Base-by-base conservation (phyloP, 1,140 invertebrate species). In the Saccostrea echinata region DNA sequence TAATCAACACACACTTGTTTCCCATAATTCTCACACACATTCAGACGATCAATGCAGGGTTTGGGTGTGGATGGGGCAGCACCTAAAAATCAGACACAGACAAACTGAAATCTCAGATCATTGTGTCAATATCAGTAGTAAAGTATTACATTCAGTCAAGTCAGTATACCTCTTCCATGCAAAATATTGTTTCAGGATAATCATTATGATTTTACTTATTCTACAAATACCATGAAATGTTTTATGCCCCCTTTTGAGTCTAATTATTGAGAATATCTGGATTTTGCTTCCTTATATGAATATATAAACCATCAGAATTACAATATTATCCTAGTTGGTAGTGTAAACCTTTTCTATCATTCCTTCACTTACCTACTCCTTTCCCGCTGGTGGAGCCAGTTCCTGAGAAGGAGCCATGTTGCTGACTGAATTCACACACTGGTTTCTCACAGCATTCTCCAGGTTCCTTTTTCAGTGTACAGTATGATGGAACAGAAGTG, bases 371-470 rank as follows among this genome's bases (percentile, higher is more conserved):
- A 92, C 91, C 89, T 35, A 88, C 87, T 84, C 91, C 92, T 8
- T 90, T 86, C 64, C 92, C 92, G 76, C 92, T 92, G 24, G 89
- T 87, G 16, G 90, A 88, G 30, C 91, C 91, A 11, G 83, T 86
- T 57, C 92, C 92, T 30, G 88, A 91, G 81, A 93, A 92, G 27
- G 89, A 91, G 2, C 92, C 92, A 64, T 91, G 86, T 80, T 92
- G 91, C 27, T 91, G 91, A 33, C 89, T 90, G 86, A 92, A 93
- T 85, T 93, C 92, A 89, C 93, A 93, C 4, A 91, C 87, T 51
- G 92, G 92, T 88, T 92, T 92, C 33, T 88, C 83, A 86, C 93
- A 93, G 81, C 93, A 93, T 61, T 93, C 90, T 4, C 93, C 93
- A 21, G 92, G 90, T 57, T 90, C 81, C 64, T 86, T 91, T 35